These are phyloP conservation scores for Megaceryle alcyon DNA, from an alignment of 2,797 vertebrate genomes.

Conservation along the genomic window DNA sequence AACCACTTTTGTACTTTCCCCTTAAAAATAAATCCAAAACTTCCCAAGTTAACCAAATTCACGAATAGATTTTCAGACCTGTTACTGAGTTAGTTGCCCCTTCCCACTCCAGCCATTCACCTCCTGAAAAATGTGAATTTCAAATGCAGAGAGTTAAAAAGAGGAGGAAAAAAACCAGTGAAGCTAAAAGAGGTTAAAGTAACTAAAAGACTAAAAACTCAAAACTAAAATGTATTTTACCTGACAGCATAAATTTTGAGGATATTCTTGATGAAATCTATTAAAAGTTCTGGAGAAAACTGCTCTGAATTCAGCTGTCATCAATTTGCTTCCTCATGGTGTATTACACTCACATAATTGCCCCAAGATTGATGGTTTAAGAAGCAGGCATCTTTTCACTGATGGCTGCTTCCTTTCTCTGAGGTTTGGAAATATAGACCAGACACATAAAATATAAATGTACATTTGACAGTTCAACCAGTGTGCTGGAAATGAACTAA, in stretches of 20 bases:
- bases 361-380: background rate
- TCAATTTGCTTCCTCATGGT: background rate
- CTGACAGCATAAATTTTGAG: background rate
- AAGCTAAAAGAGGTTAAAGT: background rate
- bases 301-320: background rate
- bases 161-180: background rate
- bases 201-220: background rate
- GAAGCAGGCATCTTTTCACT: background rate
- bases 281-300: background rate
- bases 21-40: background rate
- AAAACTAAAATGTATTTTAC: background rate
- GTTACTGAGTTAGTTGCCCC: background rate
- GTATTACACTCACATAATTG: background rate
- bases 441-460: background rate
- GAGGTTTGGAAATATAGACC: background rate
- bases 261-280: background rate
- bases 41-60: background rate
- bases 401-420: background rate
- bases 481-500: background rate
- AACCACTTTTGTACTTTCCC: background rate
- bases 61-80: background rate
- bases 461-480: background rate
- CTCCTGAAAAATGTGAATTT: background rate
- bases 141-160: background rate
- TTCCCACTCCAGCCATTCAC: background rate